Evolutionary conservation across 2,888 invertebrate genomes (phyloP), one percentile per base, ranked within the genome.

Genomic region (Blomia tropicalis): DNA sequence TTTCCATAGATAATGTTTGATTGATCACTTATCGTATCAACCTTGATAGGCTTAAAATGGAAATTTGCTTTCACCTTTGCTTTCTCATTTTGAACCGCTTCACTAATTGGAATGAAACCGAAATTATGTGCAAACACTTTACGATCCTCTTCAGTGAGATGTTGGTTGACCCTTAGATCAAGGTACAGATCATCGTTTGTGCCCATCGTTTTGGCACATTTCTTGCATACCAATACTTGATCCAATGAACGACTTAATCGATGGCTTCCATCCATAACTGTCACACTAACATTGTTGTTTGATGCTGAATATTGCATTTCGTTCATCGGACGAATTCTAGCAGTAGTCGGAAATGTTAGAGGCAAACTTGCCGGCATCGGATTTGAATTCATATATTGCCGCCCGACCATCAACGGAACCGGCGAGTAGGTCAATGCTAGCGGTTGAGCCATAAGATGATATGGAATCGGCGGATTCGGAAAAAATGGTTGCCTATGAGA

Each of bases 141-240:
- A 11, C n/a, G 7, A 14, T 47, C 51, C 22, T 27, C n/a, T 14
- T 47, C 51, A 47, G 7, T 47, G 23, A 47, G 51, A 27, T 47
- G 51, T 27, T 7, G 22, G 27, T 47, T 47, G 7, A 47, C 7
- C n/a, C 14, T 27, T 7, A 47, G 51, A n/a, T 47, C 51, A 47
- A 47, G 27, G 51, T 14, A 47, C 5, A 47, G 51, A 47, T 47
- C 27, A 11, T 47, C 51, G n/a, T 47, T 27, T 7, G 51, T 47
- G 51, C 51, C 51, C 51, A 47, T 7, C n/a, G 51, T 47, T 47
- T 27, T 14, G 7, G 51, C 7, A 27, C 51, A 47, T 47, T 47
- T 47, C n/a, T 7, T n/a, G 22, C 51, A 47, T 7, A 47, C 51
- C 22, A 47, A 27, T 11, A 47, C 51, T 14, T 47, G 22, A 14